Conservation (phyloP, 37 sponge, comb jelly and placozoan genomes). For the Spongilla lacustris region DNA sequence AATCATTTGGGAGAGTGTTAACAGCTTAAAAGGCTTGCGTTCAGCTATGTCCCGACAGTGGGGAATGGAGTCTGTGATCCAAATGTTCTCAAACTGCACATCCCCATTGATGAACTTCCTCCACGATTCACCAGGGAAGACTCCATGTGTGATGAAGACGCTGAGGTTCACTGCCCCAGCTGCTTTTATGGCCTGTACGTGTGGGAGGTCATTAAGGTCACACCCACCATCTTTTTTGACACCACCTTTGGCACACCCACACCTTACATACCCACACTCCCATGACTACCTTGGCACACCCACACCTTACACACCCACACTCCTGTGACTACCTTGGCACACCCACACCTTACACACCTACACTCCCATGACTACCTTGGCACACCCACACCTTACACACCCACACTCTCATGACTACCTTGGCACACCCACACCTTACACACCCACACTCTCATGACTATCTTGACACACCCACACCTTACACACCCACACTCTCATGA, state of each 20-base stretch:
- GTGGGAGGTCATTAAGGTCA: background rate
- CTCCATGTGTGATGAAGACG: conserved; percentile 90
- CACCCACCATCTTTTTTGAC: background rate
- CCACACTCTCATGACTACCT: too few species aligned
- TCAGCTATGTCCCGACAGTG: conserved; percentile 52
- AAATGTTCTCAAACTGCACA: conserved; percentile 62
- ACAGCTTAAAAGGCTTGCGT: conserved; percentile 72
- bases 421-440: too few species aligned
- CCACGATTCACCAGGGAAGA: conserved; percentile 90
- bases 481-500: background rate
- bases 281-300: too few species aligned
- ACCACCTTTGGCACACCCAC: too few species aligned
- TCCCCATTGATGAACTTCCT: conserved; percentile 52
- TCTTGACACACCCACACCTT: background rate
- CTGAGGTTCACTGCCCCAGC: conserved; percentile 77
- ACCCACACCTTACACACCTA: conserved; percentile 43
- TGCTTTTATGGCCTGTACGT: conserved; percentile 48
- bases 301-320: background rate
- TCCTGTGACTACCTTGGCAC: conserved; percentile 72
- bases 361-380: too few species aligned
- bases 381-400: too few species aligned
- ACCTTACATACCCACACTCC: too few species aligned
- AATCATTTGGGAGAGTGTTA: conserved; percentile 78
- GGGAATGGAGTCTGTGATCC: conserved; percentile 94
- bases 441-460: background rate